Evolutionary conservation across 2,888 invertebrate genomes (phyloP).

Genomic region (Drosophila kokeensis): DNA sequence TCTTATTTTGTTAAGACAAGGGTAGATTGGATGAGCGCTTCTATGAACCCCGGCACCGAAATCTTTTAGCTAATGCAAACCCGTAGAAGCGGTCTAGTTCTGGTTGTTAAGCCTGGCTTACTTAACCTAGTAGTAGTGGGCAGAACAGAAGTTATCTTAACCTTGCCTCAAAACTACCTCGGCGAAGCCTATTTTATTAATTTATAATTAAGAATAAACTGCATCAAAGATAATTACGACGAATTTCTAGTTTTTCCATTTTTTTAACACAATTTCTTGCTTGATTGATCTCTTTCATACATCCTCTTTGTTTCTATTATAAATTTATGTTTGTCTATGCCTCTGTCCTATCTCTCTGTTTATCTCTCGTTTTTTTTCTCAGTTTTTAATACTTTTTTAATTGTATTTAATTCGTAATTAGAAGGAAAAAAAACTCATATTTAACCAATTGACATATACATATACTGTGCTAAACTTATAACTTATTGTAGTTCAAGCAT

Average conservation of each 20-base stretch:
- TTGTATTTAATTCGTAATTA: neutral
- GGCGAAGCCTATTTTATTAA: neutral
- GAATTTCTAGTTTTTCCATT: neutral
- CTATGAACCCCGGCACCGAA: neutral
- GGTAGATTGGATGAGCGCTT: neutral
- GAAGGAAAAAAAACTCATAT: neutral
- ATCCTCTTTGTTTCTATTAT: neutral
- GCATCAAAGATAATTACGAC: neutral
- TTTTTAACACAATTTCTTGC: neutral
- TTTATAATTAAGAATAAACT: neutral
- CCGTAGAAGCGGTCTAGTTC: neutral
- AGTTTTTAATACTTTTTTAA: neutral
- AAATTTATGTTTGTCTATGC: neutral
- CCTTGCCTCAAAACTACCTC: neutral
- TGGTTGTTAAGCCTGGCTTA: neutral
- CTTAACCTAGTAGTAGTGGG: neutral
- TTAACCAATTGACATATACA: neutral
- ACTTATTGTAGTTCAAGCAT: neutral
- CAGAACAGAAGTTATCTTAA: neutral
- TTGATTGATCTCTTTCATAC: neutral
- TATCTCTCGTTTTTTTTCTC: neutral
- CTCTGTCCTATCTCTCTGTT: neutral
- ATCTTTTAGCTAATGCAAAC: neutral
- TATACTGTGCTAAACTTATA: neutral
- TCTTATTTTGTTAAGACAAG: no score